Evolutionary conservation across 2,113 vertebrate genomes (phyloP), one percentile per base, ranked within the genome.

Genomic region (Elanus axillaris): DNA sequence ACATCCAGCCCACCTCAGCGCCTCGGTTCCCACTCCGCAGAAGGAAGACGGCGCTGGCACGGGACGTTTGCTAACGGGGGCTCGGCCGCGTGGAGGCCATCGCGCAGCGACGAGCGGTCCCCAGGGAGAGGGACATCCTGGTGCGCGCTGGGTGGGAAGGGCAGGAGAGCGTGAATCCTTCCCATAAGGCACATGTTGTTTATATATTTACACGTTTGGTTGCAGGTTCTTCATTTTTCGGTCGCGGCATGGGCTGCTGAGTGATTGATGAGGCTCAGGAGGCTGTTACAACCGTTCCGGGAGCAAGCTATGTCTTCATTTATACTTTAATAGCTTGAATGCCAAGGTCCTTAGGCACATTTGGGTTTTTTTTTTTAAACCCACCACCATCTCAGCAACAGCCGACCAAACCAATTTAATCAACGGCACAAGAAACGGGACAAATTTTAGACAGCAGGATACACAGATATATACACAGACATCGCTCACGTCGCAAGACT

Each of bases 271-370:
- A 94, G 67, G 74, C 72, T 66, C 86, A 60, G 59, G 86, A 95
- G 75, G 58, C 45, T 94, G 48, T 82, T 95, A 86, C 14, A 93
- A 66, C 16, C 29, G 63, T 40, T 85, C 76, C 66, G 38, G 95
- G 71, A 94, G 50, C 23, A 68, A 96, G 42, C 43, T 92, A 71
- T 53, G 50, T 90, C 87, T 97, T 96, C 58, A 90, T 95, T 96
- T 96, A 58, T 55, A 80, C 59, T 63, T 69, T 60, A 89, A 86
- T 56, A 93, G 63, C 56, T 95, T 72, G 91, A 97, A 96, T 45
- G 48, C 13, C 88, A 96, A 55, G 15, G 45, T 66, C 80, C 47
- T 63, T 42, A 69, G 10, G 32, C 29, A 71, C 60, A 20, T 84
- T 45, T 32, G n/a, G 34, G 20, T 3, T 7, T 12, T 40, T 7